phyloP scores from a whole-genome alignment of 2,113 vertebrate genomes.

The Gobius niger region DNA sequence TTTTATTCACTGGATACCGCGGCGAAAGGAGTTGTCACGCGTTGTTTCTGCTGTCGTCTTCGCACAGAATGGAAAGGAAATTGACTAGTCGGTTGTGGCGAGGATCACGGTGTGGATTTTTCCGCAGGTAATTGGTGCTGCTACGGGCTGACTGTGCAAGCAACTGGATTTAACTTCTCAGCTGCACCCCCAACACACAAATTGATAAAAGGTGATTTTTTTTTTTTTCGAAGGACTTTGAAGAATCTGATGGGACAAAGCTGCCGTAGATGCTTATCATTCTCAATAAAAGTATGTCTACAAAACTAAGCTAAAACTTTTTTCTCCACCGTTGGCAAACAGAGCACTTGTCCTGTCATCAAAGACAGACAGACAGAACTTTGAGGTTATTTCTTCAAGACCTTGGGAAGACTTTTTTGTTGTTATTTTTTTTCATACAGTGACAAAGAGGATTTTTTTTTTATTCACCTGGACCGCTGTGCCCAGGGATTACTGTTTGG shows the following conservation, averaged over 20 bases:
- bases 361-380: slow-evolving; percentile 32
- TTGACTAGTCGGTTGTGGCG: slow-evolving; percentile 68
- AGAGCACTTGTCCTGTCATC: slow-evolving; percentile 49
- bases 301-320: slow-evolving; percentile 74
- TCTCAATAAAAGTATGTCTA: slow-evolving; percentile 68
- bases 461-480: slow-evolving; percentile 54
- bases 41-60: slow-evolving; percentile 6
- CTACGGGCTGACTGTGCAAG: slow-evolving; percentile 49
- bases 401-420: slow-evolving; percentile 26
- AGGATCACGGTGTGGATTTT: slow-evolving; percentile 69
- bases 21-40: slow-evolving; percentile 36
- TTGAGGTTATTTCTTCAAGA: slow-evolving; percentile 28
- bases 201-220: slow-evolving; percentile 32
- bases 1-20: slow-evolving; percentile 22
- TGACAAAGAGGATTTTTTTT: slow-evolving; percentile 40
- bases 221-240: slow-evolving; percentile 28
- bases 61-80: slow-evolving; percentile 73
- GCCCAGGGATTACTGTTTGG: slow-evolving; percentile 63
- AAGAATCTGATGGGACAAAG: slow-evolving; percentile 32
- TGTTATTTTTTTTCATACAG: slow-evolving; percentile 16
- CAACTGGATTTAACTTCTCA: slow-evolving; percentile 47
- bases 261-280: slow-evolving; percentile 73
- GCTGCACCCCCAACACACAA: slow-evolving; percentile 16
- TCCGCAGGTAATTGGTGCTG: slow-evolving; percentile 67
- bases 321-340: slow-evolving; percentile 27